Conservation (phyloP, 2,113 vertebrate genomes). For the Perca flavescens region DNA sequence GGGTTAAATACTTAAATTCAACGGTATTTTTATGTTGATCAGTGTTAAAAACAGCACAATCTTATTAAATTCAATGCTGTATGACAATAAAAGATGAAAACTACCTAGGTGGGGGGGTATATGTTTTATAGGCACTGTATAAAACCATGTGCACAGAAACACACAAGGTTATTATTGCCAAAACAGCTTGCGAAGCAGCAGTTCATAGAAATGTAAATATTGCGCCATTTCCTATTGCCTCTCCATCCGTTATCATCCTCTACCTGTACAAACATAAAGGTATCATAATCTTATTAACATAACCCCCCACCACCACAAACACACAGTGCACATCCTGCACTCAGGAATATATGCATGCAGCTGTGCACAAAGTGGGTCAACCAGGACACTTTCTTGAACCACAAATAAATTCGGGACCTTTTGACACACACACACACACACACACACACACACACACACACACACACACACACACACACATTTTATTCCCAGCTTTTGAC, state of each 20-base stretch:
- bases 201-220: constrained; percentile 6
- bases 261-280: constrained; percentile 1
- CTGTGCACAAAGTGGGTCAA: constrained; percentile 37
- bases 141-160: not conserved
- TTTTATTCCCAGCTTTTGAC: constrained; percentile 24
- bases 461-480: not conserved
- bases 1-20: not conserved
- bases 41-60: not conserved
- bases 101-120: too few species aligned
- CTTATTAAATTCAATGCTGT: not conserved
- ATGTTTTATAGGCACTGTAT: not conserved
- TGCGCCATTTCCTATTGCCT: not conserved
- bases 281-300: not conserved
- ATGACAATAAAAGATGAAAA: not conserved
- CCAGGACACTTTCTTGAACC: constrained; percentile 8
- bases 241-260: not conserved
- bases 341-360: constrained; percentile 10
- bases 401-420: constrained; percentile 1
- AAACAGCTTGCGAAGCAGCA: not conserved
- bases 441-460: not conserved
- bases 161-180: not conserved
- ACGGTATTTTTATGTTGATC: not conserved
- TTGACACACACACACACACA: constrained; percentile 1
- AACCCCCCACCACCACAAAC: not conserved
- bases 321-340: constrained; percentile 8